Conservation (phyloP, 2,797 vertebrate genomes). For the Denticeps clupeoides region DNA sequence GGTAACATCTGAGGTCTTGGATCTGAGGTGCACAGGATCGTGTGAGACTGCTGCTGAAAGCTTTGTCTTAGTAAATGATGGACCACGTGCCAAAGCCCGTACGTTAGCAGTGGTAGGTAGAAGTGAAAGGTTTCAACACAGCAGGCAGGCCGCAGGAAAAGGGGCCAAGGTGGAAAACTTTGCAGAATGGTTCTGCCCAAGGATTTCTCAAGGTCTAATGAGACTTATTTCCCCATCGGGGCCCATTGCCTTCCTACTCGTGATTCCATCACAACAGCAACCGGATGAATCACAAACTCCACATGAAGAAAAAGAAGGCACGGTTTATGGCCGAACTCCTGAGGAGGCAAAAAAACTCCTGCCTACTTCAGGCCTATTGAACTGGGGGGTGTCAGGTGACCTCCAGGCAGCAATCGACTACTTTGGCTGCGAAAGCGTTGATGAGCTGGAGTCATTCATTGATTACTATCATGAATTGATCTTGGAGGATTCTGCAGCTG, state of each 20-base stretch:
- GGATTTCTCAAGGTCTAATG: not conserved
- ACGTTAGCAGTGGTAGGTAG: conserved; percentile 6
- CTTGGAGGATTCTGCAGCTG: conserved; percentile 37
- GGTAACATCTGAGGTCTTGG: too few species aligned
- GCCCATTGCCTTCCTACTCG: conserved; percentile 10
- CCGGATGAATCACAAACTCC: not conserved
- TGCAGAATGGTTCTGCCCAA: conserved; percentile 14
- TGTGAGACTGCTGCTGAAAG: too few species aligned
- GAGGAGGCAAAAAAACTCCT: conserved; percentile 9
- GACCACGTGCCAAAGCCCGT: too few species aligned
- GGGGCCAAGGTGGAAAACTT: conserved; percentile 12
- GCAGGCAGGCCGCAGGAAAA: not conserved
- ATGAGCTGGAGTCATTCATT: conserved; percentile 58
- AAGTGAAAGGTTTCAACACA: conserved; percentile 16
- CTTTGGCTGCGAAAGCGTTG: conserved; percentile 44
- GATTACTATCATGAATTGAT: conserved; percentile 50
- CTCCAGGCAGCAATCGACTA: conserved; percentile 42
- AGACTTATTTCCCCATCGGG: not conserved
- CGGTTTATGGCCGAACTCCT: conserved; percentile 11
- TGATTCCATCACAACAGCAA: conserved; percentile 11
- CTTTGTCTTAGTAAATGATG: too few species aligned
- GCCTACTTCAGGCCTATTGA: not conserved
- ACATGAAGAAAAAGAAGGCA: conserved; percentile 1
- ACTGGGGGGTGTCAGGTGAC: conserved; percentile 26
- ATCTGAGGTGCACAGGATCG: too few species aligned